These are phyloP conservation scores for Tetragnatha versicolor DNA, from an alignment of 1,140 invertebrate species.

Conservation along the genomic window DNA sequence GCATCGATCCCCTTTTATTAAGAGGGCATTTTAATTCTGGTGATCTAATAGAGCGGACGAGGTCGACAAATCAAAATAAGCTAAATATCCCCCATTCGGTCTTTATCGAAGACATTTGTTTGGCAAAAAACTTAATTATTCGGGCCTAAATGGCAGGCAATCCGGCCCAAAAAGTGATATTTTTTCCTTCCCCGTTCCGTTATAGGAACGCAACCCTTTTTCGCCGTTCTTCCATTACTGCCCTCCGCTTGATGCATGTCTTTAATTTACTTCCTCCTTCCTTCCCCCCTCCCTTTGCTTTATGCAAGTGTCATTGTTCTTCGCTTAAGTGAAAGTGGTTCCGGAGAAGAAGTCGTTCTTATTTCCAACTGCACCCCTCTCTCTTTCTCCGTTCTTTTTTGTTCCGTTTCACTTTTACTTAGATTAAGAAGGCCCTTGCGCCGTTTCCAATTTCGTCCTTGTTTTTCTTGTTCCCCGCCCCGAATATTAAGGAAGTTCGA, in stretches of 20 bases:
- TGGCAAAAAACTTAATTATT: slow-evolving; percentile 44
- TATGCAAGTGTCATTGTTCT: slow-evolving; percentile 45
- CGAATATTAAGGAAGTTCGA: too few relatives aligned
- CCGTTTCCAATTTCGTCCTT: slow-evolving; percentile 45
- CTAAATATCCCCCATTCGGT: slow-evolving; percentile 31
- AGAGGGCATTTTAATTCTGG: not conserved
- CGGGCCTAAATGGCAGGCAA: slow-evolving; percentile 30
- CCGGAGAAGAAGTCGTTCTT: slow-evolving; percentile 14
- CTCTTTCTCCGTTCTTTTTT: slow-evolving; percentile 39
- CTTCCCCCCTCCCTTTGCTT: not conserved
- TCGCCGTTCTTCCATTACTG: slow-evolving; percentile 41
- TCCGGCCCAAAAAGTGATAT: slow-evolving; percentile 8
- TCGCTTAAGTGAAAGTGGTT: slow-evolving; percentile 51
- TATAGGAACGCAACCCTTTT: slow-evolving; percentile 26
- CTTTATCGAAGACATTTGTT: slow-evolving; percentile 26
- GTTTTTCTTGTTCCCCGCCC: slow-evolving; percentile 16
- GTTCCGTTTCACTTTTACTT: slow-evolving; percentile 50
- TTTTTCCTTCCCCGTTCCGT: not conserved
- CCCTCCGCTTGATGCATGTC: slow-evolving; percentile 43
- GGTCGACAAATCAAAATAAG: slow-evolving; percentile 13
- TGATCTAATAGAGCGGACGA: too few relatives aligned
- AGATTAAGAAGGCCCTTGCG: slow-evolving; percentile 48
- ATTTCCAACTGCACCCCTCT: not conserved
- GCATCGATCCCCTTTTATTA: too few relatives aligned
- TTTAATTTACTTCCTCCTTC: slow-evolving; percentile 41